These are phyloP conservation scores for Cherax destructor DNA, from an alignment of 1,140 invertebrate species.

Conservation along the genomic window DNA sequence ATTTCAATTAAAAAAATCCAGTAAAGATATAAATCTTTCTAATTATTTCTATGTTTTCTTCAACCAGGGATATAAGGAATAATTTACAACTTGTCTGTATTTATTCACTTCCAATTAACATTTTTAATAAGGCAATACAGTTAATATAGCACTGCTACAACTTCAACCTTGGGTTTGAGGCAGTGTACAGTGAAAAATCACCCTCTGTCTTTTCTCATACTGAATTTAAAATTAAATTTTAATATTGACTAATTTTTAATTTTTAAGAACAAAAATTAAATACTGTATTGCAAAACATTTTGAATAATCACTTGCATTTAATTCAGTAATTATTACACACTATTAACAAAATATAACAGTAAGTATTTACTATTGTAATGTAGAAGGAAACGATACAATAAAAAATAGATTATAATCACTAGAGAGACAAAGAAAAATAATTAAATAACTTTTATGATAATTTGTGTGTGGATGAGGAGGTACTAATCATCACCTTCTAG, in stretches of 20 bases:
- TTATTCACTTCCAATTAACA: constrained; percentile 29
- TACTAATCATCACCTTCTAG: too few species aligned
- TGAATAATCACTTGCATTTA: neutral
- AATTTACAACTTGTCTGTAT: neutral
- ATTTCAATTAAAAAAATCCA: too few species aligned
- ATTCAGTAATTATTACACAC: neutral
- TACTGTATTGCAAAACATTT: neutral
- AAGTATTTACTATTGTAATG: neutral
- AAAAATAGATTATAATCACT: too few species aligned
- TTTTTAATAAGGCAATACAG: constrained; percentile 17
- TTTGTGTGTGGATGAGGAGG: too few species aligned
- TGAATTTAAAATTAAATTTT: neutral
- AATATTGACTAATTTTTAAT: neutral
- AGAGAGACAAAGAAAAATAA: too few species aligned
- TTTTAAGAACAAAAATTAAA: neutral
- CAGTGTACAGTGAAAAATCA: neutral
- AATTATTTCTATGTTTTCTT: neutral
- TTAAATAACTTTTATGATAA: too few species aligned
- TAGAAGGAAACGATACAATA: too few species aligned
- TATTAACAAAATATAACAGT: neutral
- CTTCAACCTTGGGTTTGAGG: neutral
- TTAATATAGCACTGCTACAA: constrained; percentile 20
- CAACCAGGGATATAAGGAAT: neutral
- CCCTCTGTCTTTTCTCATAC: neutral
- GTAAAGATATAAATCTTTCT: too few species aligned